These are phyloP conservation scores for Parus major DNA, from an alignment of 2,113 vertebrate genomes.

Conservation along the genomic window DNA sequence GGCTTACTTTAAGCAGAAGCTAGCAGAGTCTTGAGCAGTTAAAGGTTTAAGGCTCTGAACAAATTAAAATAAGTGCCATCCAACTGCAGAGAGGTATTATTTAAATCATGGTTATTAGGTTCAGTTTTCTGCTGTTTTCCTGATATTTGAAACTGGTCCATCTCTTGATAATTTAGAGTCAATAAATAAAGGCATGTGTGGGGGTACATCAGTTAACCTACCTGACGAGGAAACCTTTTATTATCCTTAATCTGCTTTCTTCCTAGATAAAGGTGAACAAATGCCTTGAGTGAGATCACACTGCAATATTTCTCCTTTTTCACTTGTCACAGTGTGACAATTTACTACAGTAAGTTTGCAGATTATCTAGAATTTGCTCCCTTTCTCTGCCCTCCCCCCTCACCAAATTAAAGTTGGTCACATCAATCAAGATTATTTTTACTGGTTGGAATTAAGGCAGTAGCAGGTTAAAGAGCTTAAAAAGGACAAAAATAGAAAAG, in stretches of 20 bases:
- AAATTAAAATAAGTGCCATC: background rate
- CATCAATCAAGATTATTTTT: conserved; percentile 60
- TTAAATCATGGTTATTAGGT: background rate
- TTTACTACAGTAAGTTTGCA: background rate
- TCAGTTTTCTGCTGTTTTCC: background rate
- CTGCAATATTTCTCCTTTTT: background rate
- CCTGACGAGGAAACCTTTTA: background rate
- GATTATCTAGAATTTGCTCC: background rate
- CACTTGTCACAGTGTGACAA: background rate
- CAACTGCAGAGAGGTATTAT: background rate
- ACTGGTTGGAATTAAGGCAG: conserved; percentile 63
- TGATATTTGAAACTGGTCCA: background rate
- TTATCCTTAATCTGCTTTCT: background rate
- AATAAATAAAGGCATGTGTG: background rate
- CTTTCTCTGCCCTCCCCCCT: background rate
- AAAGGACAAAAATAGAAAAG: conserved; percentile 64
- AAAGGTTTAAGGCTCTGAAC: background rate
- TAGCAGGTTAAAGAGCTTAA: conserved; percentile 70
- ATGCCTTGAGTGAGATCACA: background rate
- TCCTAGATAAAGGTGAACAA: background rate
- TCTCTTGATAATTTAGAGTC: background rate
- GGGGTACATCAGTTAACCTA: background rate
- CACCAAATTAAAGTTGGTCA: conserved; percentile 40
- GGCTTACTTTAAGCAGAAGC: background rate
- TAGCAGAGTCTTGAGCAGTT: background rate